These are phyloP conservation scores for Drosophila longiperda DNA, from an alignment of 2,888 invertebrate species.

Conservation along the genomic window DNA sequence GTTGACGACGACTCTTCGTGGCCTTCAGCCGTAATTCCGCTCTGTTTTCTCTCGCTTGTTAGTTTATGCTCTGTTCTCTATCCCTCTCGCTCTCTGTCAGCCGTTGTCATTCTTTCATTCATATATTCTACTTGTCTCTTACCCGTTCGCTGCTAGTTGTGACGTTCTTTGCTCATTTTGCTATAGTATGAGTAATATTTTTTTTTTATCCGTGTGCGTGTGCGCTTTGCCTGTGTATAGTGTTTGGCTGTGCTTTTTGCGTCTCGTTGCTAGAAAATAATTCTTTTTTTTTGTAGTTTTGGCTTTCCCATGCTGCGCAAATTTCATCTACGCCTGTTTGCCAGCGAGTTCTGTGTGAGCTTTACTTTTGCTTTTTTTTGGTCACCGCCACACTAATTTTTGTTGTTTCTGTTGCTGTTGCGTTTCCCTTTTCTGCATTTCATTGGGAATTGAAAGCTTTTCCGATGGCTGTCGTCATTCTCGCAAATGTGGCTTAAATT, in stretches of 20 bases:
- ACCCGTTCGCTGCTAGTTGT: conserved; percentile 21
- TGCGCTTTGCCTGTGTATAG: conserved; percentile 38
- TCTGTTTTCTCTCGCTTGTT: conserved; percentile 37
- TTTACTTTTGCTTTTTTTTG: conserved; percentile 68
- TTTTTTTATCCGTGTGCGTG: conserved; percentile 46
- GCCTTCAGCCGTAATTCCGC: conserved; percentile 41
- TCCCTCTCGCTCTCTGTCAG: conserved; percentile 3
- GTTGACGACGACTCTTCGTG: conserved; percentile 35
- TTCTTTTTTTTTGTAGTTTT: conserved; percentile 14
- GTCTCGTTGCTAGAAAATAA: conserved; percentile 17
- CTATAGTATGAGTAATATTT: conserved; percentile 28
- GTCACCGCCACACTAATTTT: conserved; percentile 6
- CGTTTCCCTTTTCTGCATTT: conserved; percentile 8
- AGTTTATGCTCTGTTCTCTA: conserved; percentile 1
- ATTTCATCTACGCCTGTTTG: conserved; percentile 38
- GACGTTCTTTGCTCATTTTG: conserved; percentile 43
- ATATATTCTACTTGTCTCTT: conserved; percentile 47
- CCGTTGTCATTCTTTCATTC: conserved; percentile 49
- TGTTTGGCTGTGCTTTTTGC: conserved; percentile 40
- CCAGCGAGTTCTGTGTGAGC: conserved; percentile 21
- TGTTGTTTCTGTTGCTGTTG: conserved; percentile 17
- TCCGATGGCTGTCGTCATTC: too few relatives aligned
- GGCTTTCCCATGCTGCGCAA: conserved; percentile 16
- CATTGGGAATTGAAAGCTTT: neutral
- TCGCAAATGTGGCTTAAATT: neutral